Evolutionary conservation across 2,113 vertebrate species (phyloP).

Genomic region (Vulpes ferrilata): DNA sequence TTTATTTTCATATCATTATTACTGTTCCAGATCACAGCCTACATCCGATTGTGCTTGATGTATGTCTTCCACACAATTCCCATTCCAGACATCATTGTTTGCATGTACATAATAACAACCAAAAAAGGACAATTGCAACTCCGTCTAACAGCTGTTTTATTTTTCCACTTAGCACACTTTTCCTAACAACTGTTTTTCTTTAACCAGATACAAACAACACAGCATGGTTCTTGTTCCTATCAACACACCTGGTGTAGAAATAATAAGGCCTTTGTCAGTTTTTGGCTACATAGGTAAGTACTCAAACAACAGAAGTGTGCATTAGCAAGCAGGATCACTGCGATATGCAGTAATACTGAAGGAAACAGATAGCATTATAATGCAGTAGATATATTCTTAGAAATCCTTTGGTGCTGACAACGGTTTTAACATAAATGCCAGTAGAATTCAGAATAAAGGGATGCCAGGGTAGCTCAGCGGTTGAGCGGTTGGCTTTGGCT

Average conservation of each 20-base stretch:
- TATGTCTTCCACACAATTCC: neutral
- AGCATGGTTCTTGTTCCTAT: slow-evolving; percentile 95
- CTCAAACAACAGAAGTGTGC: neutral
- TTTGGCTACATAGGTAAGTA: slow-evolving; percentile 94
- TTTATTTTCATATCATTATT: neutral
- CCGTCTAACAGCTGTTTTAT: neutral
- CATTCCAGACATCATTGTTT: neutral
- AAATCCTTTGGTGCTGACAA: neutral
- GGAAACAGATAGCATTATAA: neutral
- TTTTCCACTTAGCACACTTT: slow-evolving; percentile 40
- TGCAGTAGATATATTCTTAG: neutral
- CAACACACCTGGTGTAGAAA: slow-evolving; percentile 90
- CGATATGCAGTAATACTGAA: neutral
- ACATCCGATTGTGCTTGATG: neutral
- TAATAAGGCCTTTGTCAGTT: slow-evolving; percentile 92
- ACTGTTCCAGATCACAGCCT: neutral
- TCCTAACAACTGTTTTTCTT: slow-evolving; percentile 58
- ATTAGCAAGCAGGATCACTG: neutral
- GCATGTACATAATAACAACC: neutral
- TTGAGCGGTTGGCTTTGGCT: too few relatives aligned
- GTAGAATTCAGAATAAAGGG: neutral
- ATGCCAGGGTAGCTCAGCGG: too few relatives aligned
- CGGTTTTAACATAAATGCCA: neutral
- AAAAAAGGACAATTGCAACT: neutral
- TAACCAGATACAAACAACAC: slow-evolving; percentile 91